These are phyloP conservation scores for Carposina sasakii DNA, from an alignment of 1,140 invertebrate species.

Conservation along the genomic window DNA sequence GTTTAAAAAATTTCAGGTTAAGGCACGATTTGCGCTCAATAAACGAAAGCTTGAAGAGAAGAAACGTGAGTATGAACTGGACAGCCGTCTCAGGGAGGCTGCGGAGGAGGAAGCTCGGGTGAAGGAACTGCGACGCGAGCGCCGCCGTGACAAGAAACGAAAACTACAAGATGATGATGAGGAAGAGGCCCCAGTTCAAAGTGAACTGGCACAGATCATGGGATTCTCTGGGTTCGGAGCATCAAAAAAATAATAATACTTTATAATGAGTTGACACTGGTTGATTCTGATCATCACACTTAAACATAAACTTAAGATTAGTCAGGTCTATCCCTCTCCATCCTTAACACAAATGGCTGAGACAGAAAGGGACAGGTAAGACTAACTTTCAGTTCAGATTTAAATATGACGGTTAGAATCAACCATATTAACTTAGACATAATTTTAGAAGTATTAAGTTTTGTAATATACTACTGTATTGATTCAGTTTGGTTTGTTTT, in stretches of 20 bases:
- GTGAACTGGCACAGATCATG: constrained; percentile 96
- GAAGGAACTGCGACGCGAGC: constrained; percentile 93
- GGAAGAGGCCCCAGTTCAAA: constrained; percentile 76
- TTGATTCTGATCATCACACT: too few relatives aligned
- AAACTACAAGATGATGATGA: constrained; percentile 85
- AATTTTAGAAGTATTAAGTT: too few relatives aligned
- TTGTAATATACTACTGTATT: too few relatives aligned
- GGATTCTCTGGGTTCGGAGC: constrained; percentile 97
- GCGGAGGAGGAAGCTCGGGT: constrained; percentile 97
- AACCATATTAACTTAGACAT: too few relatives aligned
- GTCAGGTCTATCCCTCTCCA: too few relatives aligned
- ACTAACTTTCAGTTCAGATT: too few relatives aligned
- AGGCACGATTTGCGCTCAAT: constrained; percentile 93
- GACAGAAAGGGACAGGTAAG: too few relatives aligned
- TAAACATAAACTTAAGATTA: too few relatives aligned
- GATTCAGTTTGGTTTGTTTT: too few relatives aligned
- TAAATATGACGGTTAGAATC: too few relatives aligned
- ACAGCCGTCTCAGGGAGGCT: constrained; percentile 91
- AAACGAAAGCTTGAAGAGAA: constrained; percentile 97
- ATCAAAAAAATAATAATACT: constrained; percentile 81
- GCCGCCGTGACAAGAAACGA: constrained; percentile 91
- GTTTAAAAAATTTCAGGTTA: constrained; percentile 77
- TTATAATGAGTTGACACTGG: background rate
- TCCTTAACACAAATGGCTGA: too few relatives aligned
- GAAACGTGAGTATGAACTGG: constrained; percentile 96